Base-by-base conservation (phyloP, 2,888 invertebrate species). In the Callimorpha dominula region DNA sequence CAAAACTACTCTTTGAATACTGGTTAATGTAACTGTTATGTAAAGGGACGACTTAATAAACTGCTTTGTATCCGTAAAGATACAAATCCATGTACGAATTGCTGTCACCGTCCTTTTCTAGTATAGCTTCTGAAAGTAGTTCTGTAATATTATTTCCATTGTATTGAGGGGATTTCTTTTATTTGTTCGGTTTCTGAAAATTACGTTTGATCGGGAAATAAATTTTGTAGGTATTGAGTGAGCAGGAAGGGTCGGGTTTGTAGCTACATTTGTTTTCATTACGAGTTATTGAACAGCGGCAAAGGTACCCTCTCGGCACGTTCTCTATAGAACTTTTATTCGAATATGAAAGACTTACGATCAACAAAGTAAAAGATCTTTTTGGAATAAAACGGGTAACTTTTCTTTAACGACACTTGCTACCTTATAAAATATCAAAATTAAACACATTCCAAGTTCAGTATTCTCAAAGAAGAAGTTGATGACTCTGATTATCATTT, bases 261-360 rank as follows among this genome's bases (percentile, higher is more conserved):
- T 87, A 88, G 89, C 87, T 88, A 90, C 91, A 92, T 93, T 92
- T 92, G 90, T 93, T 93, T 91, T 91, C 90, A 92, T 92, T 91
- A 90, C 89, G 89, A 89, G 88, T 90, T 92, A 93, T 92, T 90
- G 90, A 90, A 89, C 90, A 87, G 85, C 83, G 81, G 77, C 75
- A 80, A 82, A 86, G 85, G 83, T 83, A 81, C 86, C 87, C 85
- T 86, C 84, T 84, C 81, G 84, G 81, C 87, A 79, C 86, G 83
- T 83, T 83, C 86, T 86, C 87, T 83, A 84, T 85, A 83, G 81
- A 83, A 84, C 85, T 86, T 88, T 88, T 90, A 90, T 90, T 89
- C 88, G 88, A 89, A 87, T 87, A 88, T 87, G 84, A 89, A 89
- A 87, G 81, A 81, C 84, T 82, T 81, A 75, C 82, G 81, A 85